Evolutionary conservation across 1,140 invertebrate species (phyloP), one percentile per base, ranked within the genome.

Genomic region (Macrotrachela quadricornifera): DNA sequence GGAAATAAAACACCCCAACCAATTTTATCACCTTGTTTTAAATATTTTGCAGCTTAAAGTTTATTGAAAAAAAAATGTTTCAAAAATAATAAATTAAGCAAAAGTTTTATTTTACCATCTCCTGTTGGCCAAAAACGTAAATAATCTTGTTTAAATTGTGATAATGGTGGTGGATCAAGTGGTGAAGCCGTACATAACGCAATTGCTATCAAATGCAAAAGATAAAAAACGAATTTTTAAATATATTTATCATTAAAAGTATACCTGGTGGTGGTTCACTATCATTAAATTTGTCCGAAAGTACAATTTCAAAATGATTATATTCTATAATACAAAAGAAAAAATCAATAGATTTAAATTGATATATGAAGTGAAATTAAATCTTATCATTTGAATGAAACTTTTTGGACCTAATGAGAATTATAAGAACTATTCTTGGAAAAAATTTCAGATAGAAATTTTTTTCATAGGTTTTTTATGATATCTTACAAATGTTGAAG

Each of bases 301-400:
- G 54, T 36, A 58, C 37, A 14, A 67, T 57, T 50, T 67, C 65
- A 62, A 66, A 67, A 50, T 64, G 64, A 50, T 67, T 62, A 50
- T 59, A 63, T 37, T 56, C 63, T 66, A 56, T 44, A 59, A 57
- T 46, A 44, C 12, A 49, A 55, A 38, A 13, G 8, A 4, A 14
- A n/a, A n/a, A n/a, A n/a, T n/a, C n/a, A n/a, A n/a, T n/a, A n/a
- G n/a, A n/a, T n/a, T n/a, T n/a, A n/a, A n/a, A n/a, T n/a, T n/a
- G n/a, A n/a, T n/a, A n/a, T n/a, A n/a, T n/a, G n/a, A n/a, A n/a
- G n/a, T n/a, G n/a, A n/a, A n/a, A n/a, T n/a, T n/a, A n/a, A n/a
- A n/a, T n/a, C n/a, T n/a, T n/a, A n/a, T n/a, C n/a, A n/a, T n/a
- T n/a, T n/a, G n/a, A n/a, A n/a, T n/a, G n/a, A n/a, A n/a, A n/a